Evolutionary conservation across 2,888 invertebrate genomes (phyloP), one percentile per base, ranked within the genome.

Genomic region (Prostheceraeus crozeri): DNA sequence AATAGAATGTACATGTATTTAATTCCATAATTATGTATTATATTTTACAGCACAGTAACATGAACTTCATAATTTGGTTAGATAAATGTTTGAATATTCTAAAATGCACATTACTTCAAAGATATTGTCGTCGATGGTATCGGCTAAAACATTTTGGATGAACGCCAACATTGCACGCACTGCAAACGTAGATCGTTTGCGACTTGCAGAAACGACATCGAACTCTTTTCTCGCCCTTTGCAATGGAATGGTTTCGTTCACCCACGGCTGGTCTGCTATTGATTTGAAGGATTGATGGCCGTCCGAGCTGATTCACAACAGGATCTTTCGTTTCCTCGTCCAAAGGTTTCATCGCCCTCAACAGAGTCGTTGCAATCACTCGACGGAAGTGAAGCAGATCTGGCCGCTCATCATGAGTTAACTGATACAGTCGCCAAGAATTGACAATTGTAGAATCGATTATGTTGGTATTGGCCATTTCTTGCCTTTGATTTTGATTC

Each of bases 191-290:
- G n/a, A 40, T n/a, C 19, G 40, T 40, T 40, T 40, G 40, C 4
- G 40, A 40, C 40, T 40, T 40, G 40, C 40, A 40, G 19, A 40
- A 16, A 8, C 40, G 40, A 40, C 40, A 40, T 14, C 40, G 16
- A 14, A 14, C 4, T n/a, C 40, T 16, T 40, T 14, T 40, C 4
- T 4, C 40, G 23, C 40, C 40, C 19, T 40, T 40, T 16, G 19
- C 6, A 23, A 40, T 40, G 6, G 40, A 16, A 23, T 40, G 40
- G 40, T 40, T 40, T 16, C 19, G 6, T 14, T 4, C 6, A 8
- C 8, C 19, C 14, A 23, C 19, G 6, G 6, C n/a, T 8, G 40
- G 40, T 16, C 14, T 4, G 6, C 19, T 4, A 40, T 6, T 16
- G 4, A 40, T 4, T 4, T 16, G 6, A 16, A 40, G 16, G 19